Evolutionary conservation across 2,888 invertebrate genomes (phyloP).

Genomic region (Macrosoma leucophasiata): DNA sequence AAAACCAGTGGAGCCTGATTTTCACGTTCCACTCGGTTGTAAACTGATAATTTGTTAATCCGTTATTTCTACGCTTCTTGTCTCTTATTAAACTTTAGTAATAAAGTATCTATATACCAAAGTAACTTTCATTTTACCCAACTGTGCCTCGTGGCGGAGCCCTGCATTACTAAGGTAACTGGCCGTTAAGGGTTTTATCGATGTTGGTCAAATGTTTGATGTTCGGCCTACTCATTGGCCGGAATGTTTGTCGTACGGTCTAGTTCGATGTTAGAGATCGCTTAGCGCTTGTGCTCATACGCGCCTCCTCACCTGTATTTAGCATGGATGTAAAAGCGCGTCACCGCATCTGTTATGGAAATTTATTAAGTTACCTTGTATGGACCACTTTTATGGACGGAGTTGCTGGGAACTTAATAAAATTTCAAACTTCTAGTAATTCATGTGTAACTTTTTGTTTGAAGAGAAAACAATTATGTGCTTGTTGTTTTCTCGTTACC

Average conservation of each 20-base stretch:
- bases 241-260: constrained; percentile 56
- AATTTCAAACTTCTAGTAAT: constrained; percentile 11
- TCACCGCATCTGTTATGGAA: no score
- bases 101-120: constrained; percentile 74
- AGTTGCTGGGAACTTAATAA: constrained; percentile 10
- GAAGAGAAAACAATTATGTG: constrained; percentile 2
- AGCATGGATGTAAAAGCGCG: no score
- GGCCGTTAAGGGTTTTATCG: constrained; percentile 47
- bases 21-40: no score
- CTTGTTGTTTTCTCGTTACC: no score
- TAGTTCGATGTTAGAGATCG: constrained; percentile 58
- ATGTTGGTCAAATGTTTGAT: constrained; percentile 45
- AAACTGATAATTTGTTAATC: constrained; percentile 31
- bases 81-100: constrained; percentile 64
- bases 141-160: constrained; percentile 61
- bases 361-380: no score
- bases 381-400: no score
- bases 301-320: no score
- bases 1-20: constrained; percentile 52
- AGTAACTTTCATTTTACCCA: constrained; percentile 72
- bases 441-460: constrained; percentile 1
- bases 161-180: constrained; percentile 65
- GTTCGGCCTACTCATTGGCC: constrained; percentile 26
- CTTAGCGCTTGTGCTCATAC: constrained; percentile 58
- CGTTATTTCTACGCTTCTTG: constrained; percentile 57